These are phyloP conservation scores for Charina bottae DNA, from an alignment of 2,113 vertebrate genomes.

Conservation along the genomic window DNA sequence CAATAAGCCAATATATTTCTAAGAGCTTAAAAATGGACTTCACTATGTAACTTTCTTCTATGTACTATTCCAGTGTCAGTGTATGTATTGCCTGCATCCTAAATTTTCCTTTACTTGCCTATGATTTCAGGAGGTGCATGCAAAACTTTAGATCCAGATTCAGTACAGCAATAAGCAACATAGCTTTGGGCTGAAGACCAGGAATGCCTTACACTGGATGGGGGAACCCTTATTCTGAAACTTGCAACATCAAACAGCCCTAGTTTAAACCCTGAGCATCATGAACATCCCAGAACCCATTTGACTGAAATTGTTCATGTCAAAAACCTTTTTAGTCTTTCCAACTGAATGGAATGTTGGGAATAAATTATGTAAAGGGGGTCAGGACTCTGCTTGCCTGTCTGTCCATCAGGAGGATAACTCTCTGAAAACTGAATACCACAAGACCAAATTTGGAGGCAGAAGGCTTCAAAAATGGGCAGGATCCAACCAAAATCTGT, in stretches of 20 bases:
- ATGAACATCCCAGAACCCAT: too few relatives aligned
- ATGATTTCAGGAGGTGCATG: not conserved
- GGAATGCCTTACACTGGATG: too few relatives aligned
- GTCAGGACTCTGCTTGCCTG: not conserved
- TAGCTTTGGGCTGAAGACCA: too few relatives aligned
- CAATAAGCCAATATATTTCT: not conserved
- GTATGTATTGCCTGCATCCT: not conserved
- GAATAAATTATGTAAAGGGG: not conserved
- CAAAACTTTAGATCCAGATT: not conserved
- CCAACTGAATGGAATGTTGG: not conserved
- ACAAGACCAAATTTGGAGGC: not conserved
- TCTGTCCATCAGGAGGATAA: not conserved
- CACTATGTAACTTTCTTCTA: not conserved
- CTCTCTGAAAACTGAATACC: not conserved
- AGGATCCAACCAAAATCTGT: not conserved
- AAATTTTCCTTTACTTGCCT: not conserved
- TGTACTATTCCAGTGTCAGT: not conserved
- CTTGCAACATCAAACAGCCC: too few relatives aligned
- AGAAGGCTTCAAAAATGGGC: not conserved
- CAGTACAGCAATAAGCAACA: not conserved
- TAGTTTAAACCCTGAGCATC: too few relatives aligned
- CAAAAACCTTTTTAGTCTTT: too few relatives aligned
- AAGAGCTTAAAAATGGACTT: not conserved
- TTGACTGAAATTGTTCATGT: too few relatives aligned
- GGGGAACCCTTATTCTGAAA: too few relatives aligned